These are phyloP conservation scores for Tetropium fuscum DNA, from an alignment of 2,888 invertebrate genomes.

Conservation along the genomic window DNA sequence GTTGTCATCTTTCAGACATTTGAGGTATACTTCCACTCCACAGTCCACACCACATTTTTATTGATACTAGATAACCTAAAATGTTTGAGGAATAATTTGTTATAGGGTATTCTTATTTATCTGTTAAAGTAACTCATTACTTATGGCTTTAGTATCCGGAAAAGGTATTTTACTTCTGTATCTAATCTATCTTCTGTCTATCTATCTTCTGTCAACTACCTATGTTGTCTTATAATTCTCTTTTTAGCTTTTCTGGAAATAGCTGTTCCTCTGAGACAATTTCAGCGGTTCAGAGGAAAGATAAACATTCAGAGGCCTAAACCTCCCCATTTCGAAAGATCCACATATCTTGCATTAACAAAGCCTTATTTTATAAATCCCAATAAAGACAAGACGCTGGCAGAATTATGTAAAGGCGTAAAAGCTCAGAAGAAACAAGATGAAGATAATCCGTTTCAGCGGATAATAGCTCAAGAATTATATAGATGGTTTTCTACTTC, in stretches of 20 bases:
- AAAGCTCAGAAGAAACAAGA: constrained; percentile 50
- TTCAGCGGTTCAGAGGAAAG: constrained; percentile 78
- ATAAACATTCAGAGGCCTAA: constrained; percentile 83
- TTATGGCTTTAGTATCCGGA: constrained; percentile 1
- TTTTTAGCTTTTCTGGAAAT: constrained; percentile 8
- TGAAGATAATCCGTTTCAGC: constrained; percentile 77
- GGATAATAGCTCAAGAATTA: constrained; percentile 79
- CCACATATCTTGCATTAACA: constrained; percentile 74
- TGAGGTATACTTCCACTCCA: too few relatives aligned
- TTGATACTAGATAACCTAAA: too few relatives aligned
- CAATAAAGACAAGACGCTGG: constrained; percentile 65
- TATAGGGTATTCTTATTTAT: background rate
- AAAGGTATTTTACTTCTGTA: constrained; percentile 5
- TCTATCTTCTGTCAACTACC: too few relatives aligned
- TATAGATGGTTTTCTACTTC: constrained; percentile 78
- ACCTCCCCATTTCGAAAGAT: constrained; percentile 77
- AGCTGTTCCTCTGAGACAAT: constrained; percentile 59
- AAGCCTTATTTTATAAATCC: constrained; percentile 72
- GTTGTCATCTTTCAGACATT: too few relatives aligned
- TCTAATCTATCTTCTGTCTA: background rate
- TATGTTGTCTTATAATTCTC: background rate
- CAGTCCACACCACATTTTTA: too few relatives aligned
- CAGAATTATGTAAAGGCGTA: constrained; percentile 68
- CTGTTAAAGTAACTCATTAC: background rate
- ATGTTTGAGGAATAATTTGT: background rate